Evolutionary conservation across 2,888 invertebrate species (phyloP).

Genomic region (Tinea pellionella): DNA sequence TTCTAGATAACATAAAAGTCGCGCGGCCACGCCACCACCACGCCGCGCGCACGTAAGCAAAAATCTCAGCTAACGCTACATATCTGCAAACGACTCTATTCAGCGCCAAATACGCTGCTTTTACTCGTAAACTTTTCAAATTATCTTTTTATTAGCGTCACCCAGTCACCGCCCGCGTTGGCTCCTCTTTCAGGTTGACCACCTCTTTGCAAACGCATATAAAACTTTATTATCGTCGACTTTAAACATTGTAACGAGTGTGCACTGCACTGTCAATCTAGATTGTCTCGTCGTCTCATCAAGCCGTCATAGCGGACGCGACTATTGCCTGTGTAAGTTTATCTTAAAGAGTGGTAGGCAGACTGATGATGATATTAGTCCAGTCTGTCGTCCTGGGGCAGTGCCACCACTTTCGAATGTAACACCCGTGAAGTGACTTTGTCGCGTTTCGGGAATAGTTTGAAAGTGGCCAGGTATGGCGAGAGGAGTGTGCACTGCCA

Average conservation of each 20-base stretch:
- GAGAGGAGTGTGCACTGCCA: too few relatives aligned
- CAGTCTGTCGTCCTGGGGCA: too few relatives aligned
- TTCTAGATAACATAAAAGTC: conserved; percentile 5
- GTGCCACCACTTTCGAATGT: too few relatives aligned
- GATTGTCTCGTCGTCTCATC: too few relatives aligned
- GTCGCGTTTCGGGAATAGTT: too few relatives aligned
- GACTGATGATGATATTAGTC: too few relatives aligned
- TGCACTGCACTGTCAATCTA: too few relatives aligned
- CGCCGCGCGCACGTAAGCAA: conserved; percentile 10
- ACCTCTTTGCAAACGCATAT: not conserved
- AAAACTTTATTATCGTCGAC: not conserved
- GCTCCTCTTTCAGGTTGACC: not conserved
- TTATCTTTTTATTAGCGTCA: conserved; percentile 6
- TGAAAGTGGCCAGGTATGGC: too few relatives aligned
- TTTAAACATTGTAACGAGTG: not conserved
- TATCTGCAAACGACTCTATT: conserved; percentile 8
- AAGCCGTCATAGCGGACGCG: too few relatives aligned
- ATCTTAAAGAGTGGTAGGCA: too few relatives aligned
- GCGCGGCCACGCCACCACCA: not conserved
- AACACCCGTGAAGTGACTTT: too few relatives aligned
- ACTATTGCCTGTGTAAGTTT: too few relatives aligned
- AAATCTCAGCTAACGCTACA: conserved; percentile 3
- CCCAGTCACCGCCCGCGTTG: not conserved
- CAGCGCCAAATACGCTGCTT: conserved; percentile 7
- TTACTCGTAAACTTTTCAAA: conserved; percentile 11